Evolutionary conservation across 1,140 invertebrate genomes (phyloP), one percentile per base, ranked within the genome.

Genomic region (Mesaphorura yosii): DNA sequence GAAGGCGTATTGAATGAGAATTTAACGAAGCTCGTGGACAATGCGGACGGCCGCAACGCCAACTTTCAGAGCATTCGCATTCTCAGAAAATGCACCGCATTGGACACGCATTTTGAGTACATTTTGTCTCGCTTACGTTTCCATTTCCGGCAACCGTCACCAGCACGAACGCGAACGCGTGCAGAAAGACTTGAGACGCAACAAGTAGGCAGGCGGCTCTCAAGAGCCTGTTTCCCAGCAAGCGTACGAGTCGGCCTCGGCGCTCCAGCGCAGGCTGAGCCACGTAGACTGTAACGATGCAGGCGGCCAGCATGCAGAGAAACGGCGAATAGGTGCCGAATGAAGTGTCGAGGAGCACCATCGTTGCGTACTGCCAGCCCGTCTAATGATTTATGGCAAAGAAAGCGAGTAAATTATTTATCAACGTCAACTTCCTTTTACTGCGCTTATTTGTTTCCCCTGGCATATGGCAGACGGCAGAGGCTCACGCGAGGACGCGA

Each of bases 291-390:
- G 39, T 41, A n/a, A 51, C 19, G 28, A 57, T 38, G 7, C 25
- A 15, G 2, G 42, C 22, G 29, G 44, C 15, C 15, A 47, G 6
- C 1, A 42, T 22, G 23, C 52, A 57, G 3, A 52, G 1, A 34
- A 37, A 57, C 10, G 52, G 52, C 41, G 55, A 51, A 48, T 50
- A 57, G 22, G 48, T 37, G 12, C 27, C 20, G 22, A 56, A 47
- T 2, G 54, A 37, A 10, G 17, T 15, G 31, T 57, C 55, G 3
- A 57, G 38, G 0, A 28, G 31, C n/a, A 51, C 42, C 10, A 51
- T 20, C 19, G 22, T 40, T 25, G 55, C 55, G 19, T 51, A 57
- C 23, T 57, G 48, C 55, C 55, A 57, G 15, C 55, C 55, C 0
- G 46, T 52, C 55, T 57, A 22, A 6, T 44, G 40, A 15, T 41